Percentiles rank a stretch among this genome's conserved stretches.
Conservation (phyloP, 2,888 invertebrate species). For the Pyrochroa serraticornis region DNA sequence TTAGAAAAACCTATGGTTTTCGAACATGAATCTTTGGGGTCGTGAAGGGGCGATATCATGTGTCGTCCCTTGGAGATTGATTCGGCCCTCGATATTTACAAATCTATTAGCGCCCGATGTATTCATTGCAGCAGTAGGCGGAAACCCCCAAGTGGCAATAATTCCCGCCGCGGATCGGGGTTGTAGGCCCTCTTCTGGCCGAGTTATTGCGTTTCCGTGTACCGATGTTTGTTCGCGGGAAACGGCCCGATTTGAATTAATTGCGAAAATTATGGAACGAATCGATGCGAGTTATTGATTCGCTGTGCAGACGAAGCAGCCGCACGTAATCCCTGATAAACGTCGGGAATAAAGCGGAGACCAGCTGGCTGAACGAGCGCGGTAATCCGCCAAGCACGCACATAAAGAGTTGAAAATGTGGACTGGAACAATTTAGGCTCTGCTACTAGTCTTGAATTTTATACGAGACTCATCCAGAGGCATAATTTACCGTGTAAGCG, state of each 20-base stretch:
- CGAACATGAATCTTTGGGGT: constrained; percentile 9
- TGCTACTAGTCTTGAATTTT: constrained; percentile 50
- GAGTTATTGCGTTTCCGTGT: constrained; percentile 49
- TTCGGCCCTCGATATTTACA: constrained; percentile 49
- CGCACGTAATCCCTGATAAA: constrained; percentile 44
- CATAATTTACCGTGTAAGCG: constrained; percentile 43
- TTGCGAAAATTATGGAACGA: constrained; percentile 11
- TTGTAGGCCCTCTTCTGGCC: constrained; percentile 30
- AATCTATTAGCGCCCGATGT: constrained; percentile 54
- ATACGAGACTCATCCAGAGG: constrained; percentile 36
- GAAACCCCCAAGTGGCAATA: constrained; percentile 47
- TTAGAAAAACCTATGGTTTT: too few species aligned
- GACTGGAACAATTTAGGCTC: constrained; percentile 47
- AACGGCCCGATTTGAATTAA: constrained; percentile 5
- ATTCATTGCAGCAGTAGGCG: constrained; percentile 45
- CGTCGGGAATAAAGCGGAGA: constrained; percentile 41
- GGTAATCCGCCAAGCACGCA: constrained; percentile 40
- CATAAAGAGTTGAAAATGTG: constrained; percentile 50
- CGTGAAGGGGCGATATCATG: constrained; percentile 16
- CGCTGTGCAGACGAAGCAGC: constrained; percentile 17
- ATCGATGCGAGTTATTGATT: constrained; percentile 19
- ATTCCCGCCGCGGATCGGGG: constrained; percentile 28
- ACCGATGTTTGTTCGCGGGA: constrained; percentile 32
- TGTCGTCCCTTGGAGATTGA: constrained; percentile 23
- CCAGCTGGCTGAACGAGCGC: constrained; percentile 42